phyloP scores from a whole-genome alignment of 2,797 vertebrate species.

The Amniataba percoides region DNA sequence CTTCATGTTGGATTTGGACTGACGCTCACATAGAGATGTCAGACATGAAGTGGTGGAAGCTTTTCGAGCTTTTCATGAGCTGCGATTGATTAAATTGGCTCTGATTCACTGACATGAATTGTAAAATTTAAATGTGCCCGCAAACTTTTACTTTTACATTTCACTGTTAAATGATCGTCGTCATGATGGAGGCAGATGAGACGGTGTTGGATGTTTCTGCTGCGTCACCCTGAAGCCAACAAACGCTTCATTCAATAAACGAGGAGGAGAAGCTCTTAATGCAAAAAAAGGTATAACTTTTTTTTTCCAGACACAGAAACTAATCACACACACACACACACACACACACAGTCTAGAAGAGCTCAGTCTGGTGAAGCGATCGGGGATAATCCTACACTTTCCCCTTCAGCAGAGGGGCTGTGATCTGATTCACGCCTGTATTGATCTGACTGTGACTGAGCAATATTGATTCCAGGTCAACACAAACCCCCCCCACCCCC shows the following conservation, averaged over 20 bases:
- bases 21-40: not conserved
- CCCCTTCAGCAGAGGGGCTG: slow-evolving; percentile 34
- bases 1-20: not conserved
- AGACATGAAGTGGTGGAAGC: not conserved
- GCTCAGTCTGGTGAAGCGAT: not conserved
- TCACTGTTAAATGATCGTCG: not conserved
- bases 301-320: slow-evolving; percentile 3
- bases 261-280: not conserved
- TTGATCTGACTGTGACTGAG: slow-evolving; percentile 49
- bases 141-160: not conserved
- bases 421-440: slow-evolving; percentile 27
- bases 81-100: not conserved
- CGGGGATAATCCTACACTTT: slow-evolving; percentile 44
- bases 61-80: slow-evolving; percentile 2
- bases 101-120: not conserved
- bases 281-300: not conserved
- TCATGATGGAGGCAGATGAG: not conserved
- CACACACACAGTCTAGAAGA: not conserved
- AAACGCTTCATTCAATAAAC: not conserved
- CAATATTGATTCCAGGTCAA: slow-evolving; percentile 59
- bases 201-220: not conserved
- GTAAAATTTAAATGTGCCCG: not conserved
- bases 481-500: not conserved
- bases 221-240: not conserved
- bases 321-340: slow-evolving; percentile 3